A percentile compares a stretch with the other conserved stretches of the same genome.
Conservation (phyloP, 2,797 vertebrate species). For the Ptychadena robeensis region DNA sequence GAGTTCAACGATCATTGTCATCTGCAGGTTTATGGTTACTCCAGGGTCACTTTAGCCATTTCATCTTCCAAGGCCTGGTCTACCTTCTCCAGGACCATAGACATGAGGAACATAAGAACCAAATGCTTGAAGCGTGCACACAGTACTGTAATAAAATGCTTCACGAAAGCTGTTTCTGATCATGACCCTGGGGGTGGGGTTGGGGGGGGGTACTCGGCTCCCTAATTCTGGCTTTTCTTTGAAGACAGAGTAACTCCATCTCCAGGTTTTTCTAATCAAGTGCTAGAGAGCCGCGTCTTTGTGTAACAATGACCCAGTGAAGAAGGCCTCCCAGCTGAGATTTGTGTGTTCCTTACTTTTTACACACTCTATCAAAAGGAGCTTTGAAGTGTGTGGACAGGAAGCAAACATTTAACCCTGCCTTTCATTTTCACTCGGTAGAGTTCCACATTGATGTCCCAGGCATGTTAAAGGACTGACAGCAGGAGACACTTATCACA, state of each 20-base stretch:
- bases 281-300: slow-evolving; percentile 25
- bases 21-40: neutral
- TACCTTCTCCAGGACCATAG: neutral
- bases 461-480: neutral
- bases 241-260: slow-evolving; percentile 17
- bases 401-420: slow-evolving; percentile 46
- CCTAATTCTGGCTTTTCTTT: slow-evolving; percentile 24
- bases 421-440: slow-evolving; percentile 6
- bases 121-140: neutral
- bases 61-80: neutral
- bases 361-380: slow-evolving; percentile 4
- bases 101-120: neutral
- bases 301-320: slow-evolving; percentile 24
- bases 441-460: neutral
- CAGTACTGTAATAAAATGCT: neutral
- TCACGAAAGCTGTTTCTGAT: neutral
- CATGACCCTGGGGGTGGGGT: neutral
- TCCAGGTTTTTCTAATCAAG: slow-evolving; percentile 34
- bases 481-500: slow-evolving; percentile 36
- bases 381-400: slow-evolving; percentile 52
- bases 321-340: neutral
- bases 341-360: slow-evolving; percentile 4
- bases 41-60: neutral
- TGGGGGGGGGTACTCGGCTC: neutral
- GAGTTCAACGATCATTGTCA: neutral